phyloP scores from a whole-genome alignment of 2,888 invertebrate genomes.

The Lasioglossum villosulum region DNA sequence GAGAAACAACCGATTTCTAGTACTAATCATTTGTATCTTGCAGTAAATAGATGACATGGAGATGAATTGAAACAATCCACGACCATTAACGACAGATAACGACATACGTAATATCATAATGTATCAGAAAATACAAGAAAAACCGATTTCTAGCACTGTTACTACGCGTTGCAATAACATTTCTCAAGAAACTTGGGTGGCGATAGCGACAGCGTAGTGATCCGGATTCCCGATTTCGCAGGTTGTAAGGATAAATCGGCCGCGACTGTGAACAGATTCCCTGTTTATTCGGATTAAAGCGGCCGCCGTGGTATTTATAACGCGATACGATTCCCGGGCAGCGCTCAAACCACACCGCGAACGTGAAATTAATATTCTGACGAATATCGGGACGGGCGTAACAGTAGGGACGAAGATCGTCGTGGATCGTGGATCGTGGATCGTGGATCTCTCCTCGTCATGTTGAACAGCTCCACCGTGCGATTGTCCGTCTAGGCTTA shows the following conservation, averaged over 20 bases:
- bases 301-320: neutral
- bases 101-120: neutral
- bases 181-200: neutral
- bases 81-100: neutral
- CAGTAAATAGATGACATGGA: neutral
- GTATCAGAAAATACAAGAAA: neutral
- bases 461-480: constrained; percentile 47
- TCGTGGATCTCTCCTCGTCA: constrained; percentile 36
- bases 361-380: constrained; percentile 65
- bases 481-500: constrained; percentile 68
- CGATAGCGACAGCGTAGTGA: neutral
- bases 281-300: constrained; percentile 34
- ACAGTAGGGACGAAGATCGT: constrained; percentile 55
- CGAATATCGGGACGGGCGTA: constrained; percentile 64
- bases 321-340: neutral
- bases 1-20: too few species aligned
- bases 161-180: neutral
- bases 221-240: neutral
- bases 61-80: neutral
- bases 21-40: neutral
- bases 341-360: neutral
- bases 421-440: constrained; percentile 28
- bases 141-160: neutral
- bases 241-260: neutral
- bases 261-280: neutral